phyloP scores from a whole-genome alignment of 2,888 invertebrate species.

The Ophonus ardosiacus region DNA sequence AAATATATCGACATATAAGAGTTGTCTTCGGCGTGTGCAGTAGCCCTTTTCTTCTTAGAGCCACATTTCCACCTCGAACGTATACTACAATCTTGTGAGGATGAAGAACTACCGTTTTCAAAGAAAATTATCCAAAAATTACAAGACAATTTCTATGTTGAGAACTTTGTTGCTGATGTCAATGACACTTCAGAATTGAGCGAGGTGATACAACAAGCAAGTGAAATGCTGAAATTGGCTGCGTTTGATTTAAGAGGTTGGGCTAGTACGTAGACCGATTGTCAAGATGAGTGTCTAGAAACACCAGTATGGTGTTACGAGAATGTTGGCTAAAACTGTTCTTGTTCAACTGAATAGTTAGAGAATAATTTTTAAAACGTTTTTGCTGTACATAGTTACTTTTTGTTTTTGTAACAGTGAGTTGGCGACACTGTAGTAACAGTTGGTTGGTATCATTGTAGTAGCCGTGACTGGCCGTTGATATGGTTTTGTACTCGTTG shows the following conservation, averaged over 20 bases:
- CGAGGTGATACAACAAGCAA: not conserved
- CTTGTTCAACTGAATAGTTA: too few relatives aligned
- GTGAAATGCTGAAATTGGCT: not conserved
- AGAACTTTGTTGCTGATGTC: conserved; percentile 67
- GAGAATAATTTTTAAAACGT: too few relatives aligned
- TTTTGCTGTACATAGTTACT: too few relatives aligned
- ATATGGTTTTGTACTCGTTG: too few relatives aligned
- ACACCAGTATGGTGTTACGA: too few relatives aligned
- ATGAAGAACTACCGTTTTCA: not conserved
- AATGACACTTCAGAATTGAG: not conserved
- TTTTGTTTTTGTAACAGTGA: too few relatives aligned
- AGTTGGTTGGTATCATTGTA: too few relatives aligned
- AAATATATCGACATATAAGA: conserved; percentile 63
- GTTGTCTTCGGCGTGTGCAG: conserved; percentile 68
- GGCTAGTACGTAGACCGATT: conserved; percentile 2
- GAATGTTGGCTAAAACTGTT: too few relatives aligned
- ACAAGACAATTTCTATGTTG: conserved; percentile 66
- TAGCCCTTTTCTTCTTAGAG: conserved; percentile 68
- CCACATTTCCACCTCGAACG: conserved; percentile 67
- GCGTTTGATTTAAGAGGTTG: conserved; percentile 39
- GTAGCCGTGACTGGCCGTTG: too few relatives aligned
- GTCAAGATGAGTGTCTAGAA: not conserved
- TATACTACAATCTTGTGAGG: not conserved
- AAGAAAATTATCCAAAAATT: conserved; percentile 63
- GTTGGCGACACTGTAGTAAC: too few relatives aligned